phyloP scores from a whole-genome alignment of 2,888 invertebrate genomes.

The Spodoptera picta region DNA sequence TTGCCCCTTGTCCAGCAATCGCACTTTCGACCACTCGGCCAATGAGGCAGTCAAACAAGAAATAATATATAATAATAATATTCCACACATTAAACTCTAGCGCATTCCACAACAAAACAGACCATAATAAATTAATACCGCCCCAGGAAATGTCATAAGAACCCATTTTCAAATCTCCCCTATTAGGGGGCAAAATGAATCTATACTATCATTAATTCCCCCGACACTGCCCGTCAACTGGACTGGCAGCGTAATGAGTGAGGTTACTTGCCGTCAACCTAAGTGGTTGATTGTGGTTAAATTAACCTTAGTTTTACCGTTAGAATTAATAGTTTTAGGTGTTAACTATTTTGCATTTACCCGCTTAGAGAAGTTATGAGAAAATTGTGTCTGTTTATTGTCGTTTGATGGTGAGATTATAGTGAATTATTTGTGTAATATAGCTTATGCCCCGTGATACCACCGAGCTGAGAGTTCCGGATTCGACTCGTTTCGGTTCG shows the following conservation, averaged over 20 bases:
- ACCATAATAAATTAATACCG: constrained; percentile 42
- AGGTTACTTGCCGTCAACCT: constrained; percentile 50
- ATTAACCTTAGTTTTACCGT: constrained; percentile 59
- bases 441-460: too few species aligned
- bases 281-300: constrained; percentile 68
- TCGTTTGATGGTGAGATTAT: too few species aligned
- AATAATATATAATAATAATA: too few species aligned
- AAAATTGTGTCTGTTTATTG: too few species aligned
- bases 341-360: constrained; percentile 16
- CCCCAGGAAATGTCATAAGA: constrained; percentile 34
- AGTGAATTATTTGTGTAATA: too few species aligned
- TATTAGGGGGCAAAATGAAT: constrained; percentile 61
- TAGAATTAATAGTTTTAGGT: constrained; percentile 50
- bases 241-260: constrained; percentile 73
- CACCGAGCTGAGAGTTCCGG: too few species aligned
- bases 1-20: too few species aligned
- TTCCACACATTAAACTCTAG: too few species aligned
- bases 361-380: not conserved
- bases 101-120: not conserved
- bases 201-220: constrained; percentile 47
- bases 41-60: too few species aligned
- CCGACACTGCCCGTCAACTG: constrained; percentile 53
- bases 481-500: too few species aligned
- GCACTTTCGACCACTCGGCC: too few species aligned
- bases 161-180: constrained; percentile 35